Conservation (phyloP, 2,888 invertebrate species). For the Argyra leucocephala region DNA sequence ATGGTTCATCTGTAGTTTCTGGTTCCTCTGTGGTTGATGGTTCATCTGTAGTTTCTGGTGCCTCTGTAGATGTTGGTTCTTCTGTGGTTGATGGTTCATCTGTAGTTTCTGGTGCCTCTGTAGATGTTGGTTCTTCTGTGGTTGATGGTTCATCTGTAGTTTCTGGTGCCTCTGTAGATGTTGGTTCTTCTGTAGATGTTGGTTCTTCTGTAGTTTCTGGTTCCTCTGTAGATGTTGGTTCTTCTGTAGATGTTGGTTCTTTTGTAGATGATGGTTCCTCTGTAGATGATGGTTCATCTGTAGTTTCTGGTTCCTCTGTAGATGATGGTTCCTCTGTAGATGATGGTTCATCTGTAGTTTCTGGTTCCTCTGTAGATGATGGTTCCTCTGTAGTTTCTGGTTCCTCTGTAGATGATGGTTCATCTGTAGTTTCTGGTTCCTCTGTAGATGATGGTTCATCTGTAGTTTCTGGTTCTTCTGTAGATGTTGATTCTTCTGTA, state of each 20-base stretch:
- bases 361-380: not conserved
- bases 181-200: not conserved
- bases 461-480: slow-evolving; percentile 4
- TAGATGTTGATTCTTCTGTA: not conserved
- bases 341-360: not conserved
- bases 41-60: not conserved
- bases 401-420: not conserved
- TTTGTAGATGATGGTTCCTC: not conserved
- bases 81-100: not conserved
- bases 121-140: not conserved
- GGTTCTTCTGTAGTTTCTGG: not conserved
- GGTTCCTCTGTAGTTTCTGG: not conserved
- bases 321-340: not conserved
- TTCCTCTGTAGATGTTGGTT: not conserved
- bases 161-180: not conserved
- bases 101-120: not conserved
- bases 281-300: not conserved
- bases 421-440: slow-evolving; percentile 6
- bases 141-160: not conserved
- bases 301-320: not conserved
- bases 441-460: slow-evolving; percentile 4
- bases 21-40: not conserved
- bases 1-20: not conserved
- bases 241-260: not conserved
- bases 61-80: not conserved